Evolutionary conservation across 35 echinoderm and acorn worm species (phyloP).

Genomic region (Heliocidaris tuberculata): DNA sequence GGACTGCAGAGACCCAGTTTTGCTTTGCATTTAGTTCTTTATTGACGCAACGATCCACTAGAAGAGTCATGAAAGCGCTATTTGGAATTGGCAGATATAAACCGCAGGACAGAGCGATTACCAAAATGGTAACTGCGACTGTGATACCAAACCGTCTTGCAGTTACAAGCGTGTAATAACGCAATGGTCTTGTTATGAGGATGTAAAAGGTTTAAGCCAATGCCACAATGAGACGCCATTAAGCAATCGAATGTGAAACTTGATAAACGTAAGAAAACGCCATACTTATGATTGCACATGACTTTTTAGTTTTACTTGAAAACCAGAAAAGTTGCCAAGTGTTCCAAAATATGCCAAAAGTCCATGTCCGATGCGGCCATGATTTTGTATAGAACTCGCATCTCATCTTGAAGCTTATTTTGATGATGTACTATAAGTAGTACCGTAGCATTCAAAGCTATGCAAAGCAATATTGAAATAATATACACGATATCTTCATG

Average conservation of each 20-base stretch:
- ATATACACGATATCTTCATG: no score
- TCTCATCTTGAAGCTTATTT: neutral
- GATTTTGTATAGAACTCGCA: neutral
- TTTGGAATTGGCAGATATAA: neutral
- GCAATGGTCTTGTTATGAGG: neutral
- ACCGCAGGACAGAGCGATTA: neutral
- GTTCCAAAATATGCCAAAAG: neutral
- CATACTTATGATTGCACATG: neutral
- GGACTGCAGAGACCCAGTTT: neutral
- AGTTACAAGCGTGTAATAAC: neutral
- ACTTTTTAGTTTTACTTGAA: neutral
- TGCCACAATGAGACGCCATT: neutral
- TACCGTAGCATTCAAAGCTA: neutral
- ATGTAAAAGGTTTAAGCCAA: neutral
- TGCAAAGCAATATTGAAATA: neutral
- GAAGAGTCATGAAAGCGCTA: neutral
- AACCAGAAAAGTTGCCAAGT: neutral
- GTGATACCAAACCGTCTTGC: neutral
- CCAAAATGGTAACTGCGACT: neutral
- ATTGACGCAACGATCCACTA: neutral
- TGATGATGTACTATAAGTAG: neutral
- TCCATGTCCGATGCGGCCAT: neutral
- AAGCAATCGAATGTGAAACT: neutral
- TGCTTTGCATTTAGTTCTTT: neutral
- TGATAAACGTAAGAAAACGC: neutral